These are phyloP conservation scores for Smutsia gigantea DNA, from an alignment of 2,797 vertebrate genomes.

Conservation along the genomic window DNA sequence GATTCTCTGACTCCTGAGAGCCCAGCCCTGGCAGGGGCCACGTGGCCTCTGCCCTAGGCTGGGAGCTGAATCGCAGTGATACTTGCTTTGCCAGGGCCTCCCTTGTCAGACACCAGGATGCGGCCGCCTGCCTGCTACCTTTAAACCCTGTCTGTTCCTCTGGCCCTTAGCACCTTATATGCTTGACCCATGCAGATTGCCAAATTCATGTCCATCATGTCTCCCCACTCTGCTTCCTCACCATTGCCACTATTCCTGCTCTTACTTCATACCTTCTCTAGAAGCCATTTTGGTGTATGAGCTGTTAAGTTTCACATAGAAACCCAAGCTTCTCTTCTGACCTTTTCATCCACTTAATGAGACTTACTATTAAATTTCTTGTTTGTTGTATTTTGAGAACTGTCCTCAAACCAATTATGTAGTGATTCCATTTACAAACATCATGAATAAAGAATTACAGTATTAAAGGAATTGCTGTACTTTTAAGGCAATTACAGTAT, in stretches of 20 bases:
- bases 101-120: neutral
- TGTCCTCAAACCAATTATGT: neutral
- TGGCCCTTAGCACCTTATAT: neutral
- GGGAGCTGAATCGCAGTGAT: neutral
- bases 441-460: neutral
- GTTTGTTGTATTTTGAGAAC: conserved; percentile 32
- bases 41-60: neutral
- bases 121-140: neutral
- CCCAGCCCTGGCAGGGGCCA: neutral
- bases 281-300: neutral
- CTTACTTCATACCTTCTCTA: neutral
- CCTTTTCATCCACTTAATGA: neutral
- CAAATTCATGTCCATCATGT: neutral
- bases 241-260: neutral
- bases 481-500: neutral
- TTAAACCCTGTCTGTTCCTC: neutral
- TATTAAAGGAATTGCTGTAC: neutral
- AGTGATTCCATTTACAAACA: neutral
- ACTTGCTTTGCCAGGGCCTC: neutral
- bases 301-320: conserved; percentile 2
- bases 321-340: neutral
- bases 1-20: neutral
- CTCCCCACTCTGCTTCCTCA: neutral
- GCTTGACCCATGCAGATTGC: neutral
- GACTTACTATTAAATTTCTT: neutral